Evolutionary conservation across 2,797 vertebrate species (phyloP), one percentile per base, ranked within the genome.

Genomic region (Takifugu ocellatus): DNA sequence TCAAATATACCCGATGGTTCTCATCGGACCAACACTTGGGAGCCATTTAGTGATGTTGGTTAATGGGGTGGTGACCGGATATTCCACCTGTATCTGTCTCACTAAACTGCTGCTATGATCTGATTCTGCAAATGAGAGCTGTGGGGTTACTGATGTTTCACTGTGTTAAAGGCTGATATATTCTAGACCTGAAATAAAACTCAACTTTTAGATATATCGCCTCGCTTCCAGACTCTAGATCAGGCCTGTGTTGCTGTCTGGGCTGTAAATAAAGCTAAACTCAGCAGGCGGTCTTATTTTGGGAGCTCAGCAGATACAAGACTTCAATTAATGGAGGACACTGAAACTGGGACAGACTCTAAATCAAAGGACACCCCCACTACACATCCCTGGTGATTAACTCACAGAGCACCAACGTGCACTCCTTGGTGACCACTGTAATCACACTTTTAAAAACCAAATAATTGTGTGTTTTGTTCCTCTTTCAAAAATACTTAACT

Each of bases 61-160:
- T 58, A 73, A 71, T 62, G 51, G 61, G 55, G 50, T 10, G 43
- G 26, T 52, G 55, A 52, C 29, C 42, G 69, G 53, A 56, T 56
- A 47, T 7, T 58, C 17, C 17, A 12, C 55, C 49, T 44, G 39
- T 42, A 27, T 27, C 11, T 6, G 57, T 49, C 33, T 55, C 17
- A 44, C 39, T 70, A 2, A 16, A 12, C 16, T 48, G 55, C 42
- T 17, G 49, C 57, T 57, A 6, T 33, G 3, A 54, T 59, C 55
- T 42, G 43, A 1, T 33, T 16, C 47, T 31, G 45, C 43, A 43
- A 27, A 36, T 49, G 46, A 66, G 43, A 39, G 55, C 51, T 61
- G 27, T 26, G 60, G 17, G 25, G 29, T 49, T 49, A 39, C 21
- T 53, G 47, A 16, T 36, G 7, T 14, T 6, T 25, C 12, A 2